phyloP scores from a whole-genome alignment of 1,140 invertebrate genomes.

The Muscidifurax raptorellus region DNA sequence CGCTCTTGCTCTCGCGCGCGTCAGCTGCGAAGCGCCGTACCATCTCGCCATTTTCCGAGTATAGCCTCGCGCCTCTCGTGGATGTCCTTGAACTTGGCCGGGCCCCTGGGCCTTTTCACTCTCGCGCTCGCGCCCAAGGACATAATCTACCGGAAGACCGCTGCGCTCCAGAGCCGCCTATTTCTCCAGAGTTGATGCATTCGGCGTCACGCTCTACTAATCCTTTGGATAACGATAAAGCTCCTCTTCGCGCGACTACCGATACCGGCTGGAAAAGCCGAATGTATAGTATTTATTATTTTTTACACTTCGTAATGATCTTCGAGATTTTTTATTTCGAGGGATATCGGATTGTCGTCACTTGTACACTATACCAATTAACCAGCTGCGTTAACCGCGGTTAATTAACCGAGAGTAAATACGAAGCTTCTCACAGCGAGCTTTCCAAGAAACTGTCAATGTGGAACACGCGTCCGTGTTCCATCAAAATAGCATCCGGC shows the following conservation, averaged over 20 bases:
- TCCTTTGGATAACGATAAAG: not conserved
- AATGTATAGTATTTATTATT: too few species aligned
- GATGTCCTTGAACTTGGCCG: constrained; percentile 66
- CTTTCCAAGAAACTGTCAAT: constrained; percentile 9
- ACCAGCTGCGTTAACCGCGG: not conserved
- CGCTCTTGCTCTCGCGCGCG: not conserved
- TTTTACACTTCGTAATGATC: too few species aligned
- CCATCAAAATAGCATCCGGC: constrained; percentile 4
- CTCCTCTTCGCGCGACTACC: too few species aligned
- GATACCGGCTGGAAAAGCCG: too few species aligned
- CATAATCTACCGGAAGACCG: constrained; percentile 62
- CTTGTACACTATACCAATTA: not conserved
- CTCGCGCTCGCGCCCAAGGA: constrained; percentile 62
- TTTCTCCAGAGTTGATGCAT: constrained; percentile 23
- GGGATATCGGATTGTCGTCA: not conserved
- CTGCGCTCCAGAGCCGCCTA: not conserved
- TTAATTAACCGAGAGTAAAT: not conserved
- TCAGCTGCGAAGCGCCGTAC: constrained; percentile 57
- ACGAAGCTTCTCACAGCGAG: not conserved
- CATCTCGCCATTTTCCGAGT: constrained; percentile 72
- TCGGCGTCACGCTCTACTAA: not conserved
- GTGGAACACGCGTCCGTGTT: not conserved
- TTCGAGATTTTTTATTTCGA: too few species aligned
- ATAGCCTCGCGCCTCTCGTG: constrained; percentile 66
- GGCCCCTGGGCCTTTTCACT: constrained; percentile 66